phyloP scores from a whole-genome alignment of 2,113 vertebrate genomes.

The Melanerpes aurifrons region DNA sequence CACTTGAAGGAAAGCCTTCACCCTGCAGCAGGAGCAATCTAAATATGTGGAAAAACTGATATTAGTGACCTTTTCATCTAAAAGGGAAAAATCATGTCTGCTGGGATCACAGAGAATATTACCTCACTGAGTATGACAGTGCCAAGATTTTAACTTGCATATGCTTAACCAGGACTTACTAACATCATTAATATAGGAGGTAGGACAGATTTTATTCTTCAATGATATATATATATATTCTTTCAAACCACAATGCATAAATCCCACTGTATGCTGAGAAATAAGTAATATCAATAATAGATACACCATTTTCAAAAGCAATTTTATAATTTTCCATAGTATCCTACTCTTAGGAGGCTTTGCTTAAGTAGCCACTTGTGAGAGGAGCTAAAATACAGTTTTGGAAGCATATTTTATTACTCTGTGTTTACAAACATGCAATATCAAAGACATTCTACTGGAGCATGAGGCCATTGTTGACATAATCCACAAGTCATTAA shows the following conservation, averaged over 20 bases:
- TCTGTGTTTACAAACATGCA: neutral
- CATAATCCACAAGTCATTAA: constrained; percentile 27
- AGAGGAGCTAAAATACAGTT: neutral
- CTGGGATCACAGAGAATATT: neutral
- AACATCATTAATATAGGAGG: neutral
- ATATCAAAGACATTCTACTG: constrained; percentile 1
- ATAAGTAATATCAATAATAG: neutral
- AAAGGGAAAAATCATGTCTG: neutral
- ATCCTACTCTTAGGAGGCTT: neutral
- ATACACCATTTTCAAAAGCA: neutral
- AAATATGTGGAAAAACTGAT: neutral
- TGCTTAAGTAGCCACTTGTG: neutral
- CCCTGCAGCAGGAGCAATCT: neutral
- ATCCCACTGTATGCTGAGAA: neutral
- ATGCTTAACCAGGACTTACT: neutral
- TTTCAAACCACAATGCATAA: neutral
- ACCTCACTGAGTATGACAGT: neutral
- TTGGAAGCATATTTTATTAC: constrained; percentile 1
- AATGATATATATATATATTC: neutral
- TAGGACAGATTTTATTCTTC: neutral
- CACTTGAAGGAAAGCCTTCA: too few relatives aligned
- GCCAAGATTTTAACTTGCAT: neutral
- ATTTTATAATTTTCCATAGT: neutral
- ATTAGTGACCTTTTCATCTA: neutral
- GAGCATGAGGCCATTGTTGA: constrained; percentile 15